These are phyloP conservation scores for Drosophila micromelanica DNA, from an alignment of 1,140 invertebrate genomes.

Conservation along the genomic window DNA sequence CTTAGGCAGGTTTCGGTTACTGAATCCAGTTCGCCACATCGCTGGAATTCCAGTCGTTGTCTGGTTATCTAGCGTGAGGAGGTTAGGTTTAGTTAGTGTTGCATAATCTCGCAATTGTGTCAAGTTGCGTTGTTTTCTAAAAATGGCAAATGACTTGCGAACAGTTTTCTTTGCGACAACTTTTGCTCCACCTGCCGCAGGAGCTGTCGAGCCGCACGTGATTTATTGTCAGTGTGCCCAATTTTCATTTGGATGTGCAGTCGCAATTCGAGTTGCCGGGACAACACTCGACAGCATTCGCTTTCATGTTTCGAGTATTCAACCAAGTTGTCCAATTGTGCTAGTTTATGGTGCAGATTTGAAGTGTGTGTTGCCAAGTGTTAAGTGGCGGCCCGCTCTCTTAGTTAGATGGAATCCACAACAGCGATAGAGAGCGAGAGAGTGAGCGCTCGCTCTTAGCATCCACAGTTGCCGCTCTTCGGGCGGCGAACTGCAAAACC, in stretches of 20 bases:
- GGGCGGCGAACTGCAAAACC: slow-evolving; percentile 66
- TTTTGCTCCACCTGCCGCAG: slow-evolving; percentile 39
- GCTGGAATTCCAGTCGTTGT: slow-evolving; percentile 24
- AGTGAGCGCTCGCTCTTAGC: slow-evolving; percentile 42
- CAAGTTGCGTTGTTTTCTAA: slow-evolving; percentile 74
- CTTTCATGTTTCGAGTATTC: slow-evolving; percentile 62
- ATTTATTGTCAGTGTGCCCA: slow-evolving; percentile 74
- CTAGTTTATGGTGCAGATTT: slow-evolving; percentile 23
- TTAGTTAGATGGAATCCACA: slow-evolving; percentile 64
- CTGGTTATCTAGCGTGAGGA: slow-evolving; percentile 34
- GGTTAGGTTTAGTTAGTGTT: slow-evolving; percentile 63
- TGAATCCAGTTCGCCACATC: slow-evolving; percentile 58
- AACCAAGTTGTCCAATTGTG: slow-evolving; percentile 38
- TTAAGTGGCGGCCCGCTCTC: slow-evolving; percentile 30
- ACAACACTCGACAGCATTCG: slow-evolving; percentile 28
- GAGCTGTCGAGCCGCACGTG: slow-evolving; percentile 51
- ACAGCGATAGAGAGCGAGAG: background rate
- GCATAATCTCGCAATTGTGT: slow-evolving; percentile 57
- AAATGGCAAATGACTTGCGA: slow-evolving; percentile 78
- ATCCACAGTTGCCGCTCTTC: slow-evolving; percentile 41
- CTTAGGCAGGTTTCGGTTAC: slow-evolving; percentile 27
- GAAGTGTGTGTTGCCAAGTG: slow-evolving; percentile 22
- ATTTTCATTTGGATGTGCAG: slow-evolving; percentile 29
- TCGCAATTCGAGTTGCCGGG: slow-evolving; percentile 25
- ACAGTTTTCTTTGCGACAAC: slow-evolving; percentile 43